These are phyloP conservation scores for Dipodomys ordii DNA, from an alignment of 2,113 vertebrate species.

Conservation along the genomic window DNA sequence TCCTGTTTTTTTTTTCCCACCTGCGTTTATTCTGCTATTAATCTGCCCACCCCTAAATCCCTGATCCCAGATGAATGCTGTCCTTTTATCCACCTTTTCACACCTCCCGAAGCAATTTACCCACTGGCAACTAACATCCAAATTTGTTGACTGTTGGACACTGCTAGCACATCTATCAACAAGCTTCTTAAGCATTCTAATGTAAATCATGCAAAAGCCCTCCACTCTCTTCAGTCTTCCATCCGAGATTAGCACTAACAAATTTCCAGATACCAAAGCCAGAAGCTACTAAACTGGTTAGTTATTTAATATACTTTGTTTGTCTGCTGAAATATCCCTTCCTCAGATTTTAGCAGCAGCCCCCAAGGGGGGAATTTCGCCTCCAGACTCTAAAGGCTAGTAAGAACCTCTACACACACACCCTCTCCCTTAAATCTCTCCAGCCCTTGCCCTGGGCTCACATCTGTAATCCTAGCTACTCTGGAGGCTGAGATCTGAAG, in stretches of 20 bases:
- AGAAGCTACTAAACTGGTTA: background rate
- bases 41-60: background rate
- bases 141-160: background rate
- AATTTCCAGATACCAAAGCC: background rate
- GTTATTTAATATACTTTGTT: background rate
- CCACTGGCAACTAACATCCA: background rate
- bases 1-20: background rate
- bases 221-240: background rate
- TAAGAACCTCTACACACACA: background rate
- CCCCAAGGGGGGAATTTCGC: background rate
- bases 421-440: background rate
- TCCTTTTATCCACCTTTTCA: background rate
- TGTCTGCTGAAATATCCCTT: background rate
- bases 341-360: background rate
- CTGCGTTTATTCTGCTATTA: background rate
- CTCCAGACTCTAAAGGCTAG: background rate
- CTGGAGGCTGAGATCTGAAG: background rate
- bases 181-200: background rate
- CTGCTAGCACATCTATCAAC: background rate
- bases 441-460: too few relatives aligned
- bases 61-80: accelerated
- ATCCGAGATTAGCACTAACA: background rate
- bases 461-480: background rate
- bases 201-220: background rate
- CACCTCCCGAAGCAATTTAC: background rate